A percentile compares a stretch with the other conserved stretches of the same genome.
These are phyloP conservation scores for Dolichallabes microphthalmus DNA, from an alignment of 2,113 vertebrate genomes.

Conservation along the genomic window DNA sequence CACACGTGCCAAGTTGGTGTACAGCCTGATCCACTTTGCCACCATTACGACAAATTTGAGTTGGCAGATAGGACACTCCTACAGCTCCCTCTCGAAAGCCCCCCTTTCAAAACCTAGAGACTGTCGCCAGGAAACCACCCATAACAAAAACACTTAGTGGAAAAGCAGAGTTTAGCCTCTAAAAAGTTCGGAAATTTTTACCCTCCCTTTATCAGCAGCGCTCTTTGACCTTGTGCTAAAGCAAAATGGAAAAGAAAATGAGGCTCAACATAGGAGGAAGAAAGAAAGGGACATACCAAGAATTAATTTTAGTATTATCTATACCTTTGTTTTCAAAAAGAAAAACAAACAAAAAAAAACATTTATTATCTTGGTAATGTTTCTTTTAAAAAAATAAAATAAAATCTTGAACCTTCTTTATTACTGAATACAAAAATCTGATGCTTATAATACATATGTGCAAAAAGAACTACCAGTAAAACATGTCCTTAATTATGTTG, in stretches of 20 bases:
- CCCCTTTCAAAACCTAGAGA: background rate
- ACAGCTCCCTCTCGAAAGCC: background rate
- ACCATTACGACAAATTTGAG: constrained; percentile 17
- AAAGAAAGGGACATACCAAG: background rate
- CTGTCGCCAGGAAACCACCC: constrained; percentile 31
- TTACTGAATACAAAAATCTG: background rate
- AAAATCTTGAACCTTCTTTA: background rate
- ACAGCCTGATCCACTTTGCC: background rate
- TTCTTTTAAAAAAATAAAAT: too few species aligned
- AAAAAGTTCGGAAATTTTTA: constrained; percentile 4
- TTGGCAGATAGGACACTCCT: background rate
- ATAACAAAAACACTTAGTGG: constrained; percentile 27
- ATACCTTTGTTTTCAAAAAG: background rate
- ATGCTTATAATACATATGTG: background rate
- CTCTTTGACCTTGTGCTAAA: constrained; percentile 24
- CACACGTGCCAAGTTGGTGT: background rate
- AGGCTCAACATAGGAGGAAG: background rate
- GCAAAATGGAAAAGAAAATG: constrained; percentile 18
- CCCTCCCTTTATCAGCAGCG: constrained; percentile 30
- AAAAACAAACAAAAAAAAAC: background rate
- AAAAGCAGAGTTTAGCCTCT: constrained; percentile 28
- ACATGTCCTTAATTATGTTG: background rate
- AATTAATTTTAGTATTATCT: background rate
- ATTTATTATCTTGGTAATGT: background rate
- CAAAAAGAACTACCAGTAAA: background rate